phyloP scores from a whole-genome alignment of 1,140 invertebrate genomes.

The Musca domestica region DNA sequence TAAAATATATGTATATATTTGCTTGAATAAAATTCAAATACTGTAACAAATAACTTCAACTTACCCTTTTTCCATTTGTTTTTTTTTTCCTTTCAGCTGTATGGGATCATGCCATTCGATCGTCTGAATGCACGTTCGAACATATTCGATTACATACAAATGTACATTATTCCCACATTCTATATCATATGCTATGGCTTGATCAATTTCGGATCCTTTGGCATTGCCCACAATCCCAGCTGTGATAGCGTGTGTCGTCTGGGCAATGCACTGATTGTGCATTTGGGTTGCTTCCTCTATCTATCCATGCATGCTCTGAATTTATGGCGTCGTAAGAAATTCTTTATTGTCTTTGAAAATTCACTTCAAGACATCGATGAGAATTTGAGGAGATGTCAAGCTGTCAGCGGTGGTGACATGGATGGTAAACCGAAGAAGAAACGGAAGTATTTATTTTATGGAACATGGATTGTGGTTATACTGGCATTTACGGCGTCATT shows the following conservation, averaged over 20 bases:
- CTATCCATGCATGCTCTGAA: constrained; percentile 38
- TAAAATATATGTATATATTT: no score
- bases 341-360: constrained; percentile 42
- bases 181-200: constrained; percentile 41
- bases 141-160: constrained; percentile 40
- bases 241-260: constrained; percentile 44
- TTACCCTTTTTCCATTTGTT: no score
- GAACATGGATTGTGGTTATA: constrained; percentile 43
- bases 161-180: constrained; percentile 37
- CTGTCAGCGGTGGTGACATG: constrained; percentile 35
- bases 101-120: constrained; percentile 45
- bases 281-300: constrained; percentile 45
- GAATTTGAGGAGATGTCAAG: constrained; percentile 34
- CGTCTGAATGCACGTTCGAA: constrained; percentile 32
- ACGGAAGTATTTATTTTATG: constrained; percentile 31
- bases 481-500: constrained; percentile 35
- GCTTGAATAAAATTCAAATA: no score
- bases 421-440: constrained; percentile 24
- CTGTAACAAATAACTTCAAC: no score
- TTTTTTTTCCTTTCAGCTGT: constrained; percentile 31
- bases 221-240: constrained; percentile 24
- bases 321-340: constrained; percentile 42
- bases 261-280: constrained; percentile 40
- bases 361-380: constrained; percentile 40
- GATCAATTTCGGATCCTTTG: constrained; percentile 31